A percentile compares a stretch with the other conserved stretches of the same genome.
These are phyloP conservation scores for Melospiza melodia DNA, from an alignment of 2,113 vertebrate species.

Conservation along the genomic window DNA sequence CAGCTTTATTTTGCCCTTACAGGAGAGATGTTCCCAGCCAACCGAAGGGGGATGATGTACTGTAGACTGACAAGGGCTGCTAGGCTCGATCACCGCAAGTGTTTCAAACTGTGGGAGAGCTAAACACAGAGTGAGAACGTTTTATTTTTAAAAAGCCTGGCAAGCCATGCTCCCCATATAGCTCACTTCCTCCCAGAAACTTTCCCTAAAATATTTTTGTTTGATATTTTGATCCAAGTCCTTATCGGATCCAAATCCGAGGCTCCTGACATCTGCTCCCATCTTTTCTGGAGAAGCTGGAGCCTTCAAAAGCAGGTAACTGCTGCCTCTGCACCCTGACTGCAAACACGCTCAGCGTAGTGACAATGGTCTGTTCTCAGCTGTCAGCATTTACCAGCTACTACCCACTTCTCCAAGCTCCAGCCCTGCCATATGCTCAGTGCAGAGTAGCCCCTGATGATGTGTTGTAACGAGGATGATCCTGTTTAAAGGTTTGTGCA, in stretches of 20 bases:
- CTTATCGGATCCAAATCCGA: conserved; percentile 11
- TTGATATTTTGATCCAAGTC: conserved; percentile 67
- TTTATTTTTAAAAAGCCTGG: conserved; percentile 70
- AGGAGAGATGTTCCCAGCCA: conserved; percentile 47
- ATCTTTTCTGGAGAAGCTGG: conserved; percentile 7
- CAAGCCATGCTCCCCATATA: conserved; percentile 58
- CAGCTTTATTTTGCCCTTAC: conserved; percentile 60
- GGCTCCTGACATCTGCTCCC: conserved; percentile 56
- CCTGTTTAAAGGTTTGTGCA: not conserved
- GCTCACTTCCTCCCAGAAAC: conserved; percentile 61
- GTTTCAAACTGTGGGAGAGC: conserved; percentile 58
- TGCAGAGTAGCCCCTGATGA: conserved; percentile 24
- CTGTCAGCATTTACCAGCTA: not conserved
- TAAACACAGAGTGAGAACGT: conserved; percentile 62
- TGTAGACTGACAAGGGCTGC: conserved; percentile 65
- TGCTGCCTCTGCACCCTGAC: conserved; percentile 3
- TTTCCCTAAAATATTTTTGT: conserved; percentile 68
- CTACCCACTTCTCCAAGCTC: not conserved
- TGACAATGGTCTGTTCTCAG: not conserved
- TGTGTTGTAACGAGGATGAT: not conserved
- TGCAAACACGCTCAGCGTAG: not conserved
- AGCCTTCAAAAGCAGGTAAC: conserved; percentile 37
- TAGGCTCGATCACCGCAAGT: conserved; percentile 32
- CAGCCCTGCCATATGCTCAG: conserved; percentile 29
- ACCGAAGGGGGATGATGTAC: conserved; percentile 46